Percentiles rank a stretch among this genome's conserved stretches.
These are phyloP conservation scores for Eristalinus sepulchralis DNA, from an alignment of 2,888 invertebrate species.

Conservation along the genomic window DNA sequence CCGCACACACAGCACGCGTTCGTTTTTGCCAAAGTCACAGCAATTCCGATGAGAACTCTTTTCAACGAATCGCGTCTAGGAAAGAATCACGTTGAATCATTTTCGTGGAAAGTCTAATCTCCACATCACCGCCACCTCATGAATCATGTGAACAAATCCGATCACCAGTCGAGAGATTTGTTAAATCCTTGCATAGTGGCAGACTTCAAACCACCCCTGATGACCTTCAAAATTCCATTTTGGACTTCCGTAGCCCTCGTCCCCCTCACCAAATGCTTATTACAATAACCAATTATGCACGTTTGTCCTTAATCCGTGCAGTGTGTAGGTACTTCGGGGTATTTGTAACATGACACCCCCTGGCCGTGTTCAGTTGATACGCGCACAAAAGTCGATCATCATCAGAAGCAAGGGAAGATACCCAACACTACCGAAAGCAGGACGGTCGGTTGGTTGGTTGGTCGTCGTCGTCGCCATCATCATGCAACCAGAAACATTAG, in stretches of 20 bases:
- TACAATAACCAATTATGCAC: slow-evolving; percentile 54
- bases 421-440: neutral
- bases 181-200: neutral
- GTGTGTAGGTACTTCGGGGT: neutral
- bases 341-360: slow-evolving; percentile 60
- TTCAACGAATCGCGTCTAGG: too few species aligned
- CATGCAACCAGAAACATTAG: slow-evolving; percentile 32
- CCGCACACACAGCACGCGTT: too few species aligned
- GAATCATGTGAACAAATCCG: neutral
- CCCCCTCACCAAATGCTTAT: neutral
- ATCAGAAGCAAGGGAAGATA: neutral
- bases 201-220: neutral
- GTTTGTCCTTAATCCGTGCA: slow-evolving; percentile 47
- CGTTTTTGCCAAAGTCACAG: too few species aligned
- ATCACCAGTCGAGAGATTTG: neutral
- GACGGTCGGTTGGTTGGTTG: neutral
- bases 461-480: slow-evolving; percentile 5
- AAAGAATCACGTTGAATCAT: too few species aligned
- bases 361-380: slow-evolving; percentile 24
- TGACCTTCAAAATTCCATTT: slow-evolving; percentile 49
- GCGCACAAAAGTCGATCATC: slow-evolving; percentile 41
- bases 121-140: neutral
- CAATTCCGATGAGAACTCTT: too few species aligned
- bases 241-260: neutral
- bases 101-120: too few species aligned